phyloP scores from a whole-genome alignment of 2,797 vertebrate species.

The Acipenser transmontanus region DNA sequence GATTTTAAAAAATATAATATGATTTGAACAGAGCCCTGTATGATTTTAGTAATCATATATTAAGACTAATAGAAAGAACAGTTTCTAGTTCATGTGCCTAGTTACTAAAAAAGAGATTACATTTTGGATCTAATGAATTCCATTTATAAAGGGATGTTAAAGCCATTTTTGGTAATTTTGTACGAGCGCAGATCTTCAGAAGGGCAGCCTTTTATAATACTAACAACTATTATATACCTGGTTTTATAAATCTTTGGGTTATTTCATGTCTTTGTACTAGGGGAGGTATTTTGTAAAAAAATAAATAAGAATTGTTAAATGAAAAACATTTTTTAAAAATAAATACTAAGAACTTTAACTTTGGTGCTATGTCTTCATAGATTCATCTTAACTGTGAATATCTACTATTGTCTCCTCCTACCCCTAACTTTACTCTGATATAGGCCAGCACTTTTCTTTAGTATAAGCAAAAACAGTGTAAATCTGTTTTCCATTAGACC shows the following conservation, averaged over 20 bases:
- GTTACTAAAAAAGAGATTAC: conserved; percentile 38
- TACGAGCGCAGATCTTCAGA: conserved; percentile 51
- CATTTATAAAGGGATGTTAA: conserved; percentile 71
- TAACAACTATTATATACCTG: conserved; percentile 52
- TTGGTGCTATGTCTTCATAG: conserved; percentile 1
- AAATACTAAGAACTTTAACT: conserved; percentile 53
- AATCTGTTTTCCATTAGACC: too few relatives aligned
- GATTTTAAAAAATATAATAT: conserved; percentile 9
- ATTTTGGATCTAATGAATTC: conserved; percentile 54
- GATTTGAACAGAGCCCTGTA: conserved; percentile 42
- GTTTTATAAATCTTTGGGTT: conserved; percentile 30
- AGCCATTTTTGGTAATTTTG: conserved; percentile 73
- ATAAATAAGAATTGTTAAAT: conserved; percentile 45
- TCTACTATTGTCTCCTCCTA: too few relatives aligned
- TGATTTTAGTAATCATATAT: conserved; percentile 46
- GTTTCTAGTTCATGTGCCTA: conserved; percentile 69
- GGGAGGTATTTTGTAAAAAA: conserved; percentile 48
- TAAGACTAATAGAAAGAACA: conserved; percentile 28
- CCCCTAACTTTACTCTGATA: too few relatives aligned
- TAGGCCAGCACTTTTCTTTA: too few relatives aligned
- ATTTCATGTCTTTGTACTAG: conserved; percentile 45
- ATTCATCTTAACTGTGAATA: too few relatives aligned
- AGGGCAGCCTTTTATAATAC: conserved; percentile 52
- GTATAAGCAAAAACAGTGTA: too few relatives aligned
- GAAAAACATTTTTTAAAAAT: conserved; percentile 51